These are phyloP conservation scores for Parapsyche elsis DNA, from an alignment of 1,140 invertebrate species.

Conservation along the genomic window DNA sequence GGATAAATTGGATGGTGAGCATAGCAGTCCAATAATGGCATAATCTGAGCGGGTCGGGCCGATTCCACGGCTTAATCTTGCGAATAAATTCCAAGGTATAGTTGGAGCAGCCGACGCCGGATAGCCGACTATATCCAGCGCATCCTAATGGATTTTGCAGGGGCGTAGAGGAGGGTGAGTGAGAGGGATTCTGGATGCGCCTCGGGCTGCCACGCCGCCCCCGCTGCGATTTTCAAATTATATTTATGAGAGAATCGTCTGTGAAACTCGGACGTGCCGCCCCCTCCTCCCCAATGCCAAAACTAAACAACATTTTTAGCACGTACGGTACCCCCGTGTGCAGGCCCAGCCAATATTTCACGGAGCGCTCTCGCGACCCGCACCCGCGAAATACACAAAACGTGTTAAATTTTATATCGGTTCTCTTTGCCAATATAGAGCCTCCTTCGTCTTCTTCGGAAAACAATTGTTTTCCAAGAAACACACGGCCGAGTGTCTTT, in stretches of 20 bases:
- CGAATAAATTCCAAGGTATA: constrained; percentile 25
- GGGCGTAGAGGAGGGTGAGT: neutral
- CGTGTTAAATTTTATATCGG: constrained; percentile 46
- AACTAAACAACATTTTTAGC: constrained; percentile 52
- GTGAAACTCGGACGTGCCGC: constrained; percentile 52
- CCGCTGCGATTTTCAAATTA: constrained; percentile 56
- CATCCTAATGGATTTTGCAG: constrained; percentile 35
- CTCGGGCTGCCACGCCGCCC: neutral
- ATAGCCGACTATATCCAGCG: neutral
- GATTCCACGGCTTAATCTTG: constrained; percentile 15
- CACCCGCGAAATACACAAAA: constrained; percentile 40
- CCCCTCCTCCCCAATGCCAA: constrained; percentile 29
- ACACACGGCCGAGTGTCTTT: neutral
- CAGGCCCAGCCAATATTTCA: constrained; percentile 51
- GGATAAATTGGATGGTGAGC: constrained; percentile 2
- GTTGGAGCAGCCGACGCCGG: neutral
- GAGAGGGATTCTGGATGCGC: neutral
- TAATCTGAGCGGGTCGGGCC: neutral
- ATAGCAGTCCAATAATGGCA: constrained; percentile 9
- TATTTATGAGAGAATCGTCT: constrained; percentile 56
- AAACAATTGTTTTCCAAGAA: neutral
- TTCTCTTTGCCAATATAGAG: neutral
- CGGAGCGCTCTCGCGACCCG: constrained; percentile 40
- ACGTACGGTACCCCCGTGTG: constrained; percentile 37
- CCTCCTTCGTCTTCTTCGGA: neutral